Evolutionary conservation across 2,888 invertebrate species (phyloP).

Genomic region (Bugula neritina): DNA sequence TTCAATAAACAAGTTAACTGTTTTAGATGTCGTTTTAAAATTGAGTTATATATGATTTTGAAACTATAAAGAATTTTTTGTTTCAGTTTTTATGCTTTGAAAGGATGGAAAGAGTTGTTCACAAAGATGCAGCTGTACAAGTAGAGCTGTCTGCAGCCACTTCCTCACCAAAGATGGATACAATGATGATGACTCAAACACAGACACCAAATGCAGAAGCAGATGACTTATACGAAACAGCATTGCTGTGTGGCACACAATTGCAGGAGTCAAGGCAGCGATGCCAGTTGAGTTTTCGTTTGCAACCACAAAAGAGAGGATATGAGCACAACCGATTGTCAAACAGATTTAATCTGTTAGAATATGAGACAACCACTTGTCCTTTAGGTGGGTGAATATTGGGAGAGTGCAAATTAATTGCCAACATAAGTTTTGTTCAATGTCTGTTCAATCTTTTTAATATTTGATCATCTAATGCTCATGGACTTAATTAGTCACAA

Average conservation of each 20-base stretch:
- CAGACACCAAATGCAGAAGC: slow-evolving; percentile 5
- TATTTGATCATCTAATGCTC: no score
- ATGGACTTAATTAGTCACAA: no score
- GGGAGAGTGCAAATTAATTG: no score
- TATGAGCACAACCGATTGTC: neutral
- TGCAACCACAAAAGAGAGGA: neutral
- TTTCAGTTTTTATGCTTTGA: no score
- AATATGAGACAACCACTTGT: neutral
- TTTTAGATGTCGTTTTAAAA: no score
- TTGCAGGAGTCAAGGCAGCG: neutral
- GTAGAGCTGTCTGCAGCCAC: neutral
- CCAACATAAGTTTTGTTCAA: no score
- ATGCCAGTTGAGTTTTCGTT: neutral
- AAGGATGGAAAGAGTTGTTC: no score
- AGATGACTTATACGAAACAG: slow-evolving; percentile 16
- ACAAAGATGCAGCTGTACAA: neutral
- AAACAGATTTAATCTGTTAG: neutral
- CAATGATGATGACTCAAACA: neutral
- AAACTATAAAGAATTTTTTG: no score
- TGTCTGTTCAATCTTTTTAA: no score
- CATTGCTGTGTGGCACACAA: neutral
- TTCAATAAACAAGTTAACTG: no score
- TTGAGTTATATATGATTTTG: no score
- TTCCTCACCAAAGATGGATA: neutral
- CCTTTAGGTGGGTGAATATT: neutral